Base-by-base conservation (phyloP, 2,888 invertebrate genomes). In the Agrochola litura region DNA sequence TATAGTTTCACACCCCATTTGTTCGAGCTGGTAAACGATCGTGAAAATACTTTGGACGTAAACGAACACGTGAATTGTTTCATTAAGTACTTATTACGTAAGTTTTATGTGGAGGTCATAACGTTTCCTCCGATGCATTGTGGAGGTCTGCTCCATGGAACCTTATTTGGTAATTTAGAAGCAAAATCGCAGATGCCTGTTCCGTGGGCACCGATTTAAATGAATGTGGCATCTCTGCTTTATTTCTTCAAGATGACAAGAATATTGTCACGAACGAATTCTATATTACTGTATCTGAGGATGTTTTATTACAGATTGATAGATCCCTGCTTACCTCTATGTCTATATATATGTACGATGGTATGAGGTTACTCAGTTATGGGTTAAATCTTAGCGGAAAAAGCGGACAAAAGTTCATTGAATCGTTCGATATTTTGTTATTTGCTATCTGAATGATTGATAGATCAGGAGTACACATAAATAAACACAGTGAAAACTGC, bases 401-500 rank as follows among this genome's bases (percentile, higher is more conserved):
- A 65, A 43, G 56, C 58, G 69, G 43, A 12, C 56, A 61, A 82
- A 66, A 70, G 80, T 82, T 82, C 83, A 16, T 70, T 66, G 83
- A 70, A 61, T 66, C 66, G 22, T n/a, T 74, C 41, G 80, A 52
- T 77, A 67, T 64, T 64, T 79, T 54, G 61, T 77, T 79, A 70
- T 82, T 81, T 66, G 41, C 60, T 70, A 60, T 69, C 77, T 6
- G 61, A 82, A 70, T 77, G 60, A 80, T 80, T 82, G 82, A 77
- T 81, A 77, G 83, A 61, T 56, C 30, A 70, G 25, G 60, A 70
- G 49, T 66, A 49, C 37, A 70, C 49, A 77, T 61, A 70, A 82
- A 82, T 70, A 77, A 77, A 69, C 43, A 58, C 22, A 56, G 54
- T 66, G 37, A 60, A 70, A 76, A 66, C 25, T 30, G 46, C 9